These are phyloP conservation scores for Alcedo quadribrachys DNA, from an alignment of 2,797 vertebrate species.

Conservation along the genomic window DNA sequence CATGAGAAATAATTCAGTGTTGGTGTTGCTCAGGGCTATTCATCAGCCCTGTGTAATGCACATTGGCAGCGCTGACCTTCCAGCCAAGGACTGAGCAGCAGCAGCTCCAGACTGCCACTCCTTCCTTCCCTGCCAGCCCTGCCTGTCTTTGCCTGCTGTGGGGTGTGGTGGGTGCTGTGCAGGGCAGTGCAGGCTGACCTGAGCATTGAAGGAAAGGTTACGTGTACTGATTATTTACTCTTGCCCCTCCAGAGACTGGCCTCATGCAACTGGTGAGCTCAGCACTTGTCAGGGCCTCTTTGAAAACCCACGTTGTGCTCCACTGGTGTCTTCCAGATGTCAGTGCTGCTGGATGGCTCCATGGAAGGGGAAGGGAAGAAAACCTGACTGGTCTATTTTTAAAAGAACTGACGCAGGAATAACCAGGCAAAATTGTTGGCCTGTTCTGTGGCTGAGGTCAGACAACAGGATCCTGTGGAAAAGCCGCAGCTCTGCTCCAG, in stretches of 20 bases:
- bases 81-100: not conserved
- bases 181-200: not conserved
- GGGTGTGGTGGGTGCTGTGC: not conserved
- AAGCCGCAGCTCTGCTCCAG: not conserved
- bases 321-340: not conserved
- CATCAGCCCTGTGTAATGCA: not conserved
- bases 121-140: not conserved
- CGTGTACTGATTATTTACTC: rapidly evolving
- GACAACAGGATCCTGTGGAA: not conserved
- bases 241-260: not conserved
- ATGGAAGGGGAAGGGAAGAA: not conserved
- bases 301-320: not conserved
- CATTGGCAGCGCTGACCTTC: not conserved
- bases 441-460: not conserved
- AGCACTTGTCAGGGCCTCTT: rapidly evolving
- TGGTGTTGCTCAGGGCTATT: not conserved
- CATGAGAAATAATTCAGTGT: not conserved
- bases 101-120: not conserved
- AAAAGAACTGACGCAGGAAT: not conserved
- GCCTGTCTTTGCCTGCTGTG: not conserved
- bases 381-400: not conserved
- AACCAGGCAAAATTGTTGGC: not conserved
- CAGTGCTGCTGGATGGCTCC: not conserved
- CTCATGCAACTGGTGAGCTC: rapidly evolving
- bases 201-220: not conserved